Evolutionary conservation across 1,140 invertebrate genomes (phyloP).

Genomic region (Kradibia gibbosae): DNA sequence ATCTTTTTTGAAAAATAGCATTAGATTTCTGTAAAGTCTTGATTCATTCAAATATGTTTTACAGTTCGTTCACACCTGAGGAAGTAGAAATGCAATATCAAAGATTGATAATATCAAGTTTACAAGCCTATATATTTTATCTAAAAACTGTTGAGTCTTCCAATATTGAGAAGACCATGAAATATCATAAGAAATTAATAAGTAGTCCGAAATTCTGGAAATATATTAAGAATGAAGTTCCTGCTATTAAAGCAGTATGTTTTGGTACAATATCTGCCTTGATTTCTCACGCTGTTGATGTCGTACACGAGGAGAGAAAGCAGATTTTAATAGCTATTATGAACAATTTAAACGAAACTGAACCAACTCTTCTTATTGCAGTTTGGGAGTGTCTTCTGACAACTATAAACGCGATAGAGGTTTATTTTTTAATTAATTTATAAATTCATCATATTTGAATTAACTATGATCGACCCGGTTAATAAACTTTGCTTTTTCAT

Average conservation of each 20-base stretch:
- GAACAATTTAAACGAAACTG: conserved; percentile 80
- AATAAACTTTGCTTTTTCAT: conserved; percentile 51
- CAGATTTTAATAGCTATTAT: conserved; percentile 77
- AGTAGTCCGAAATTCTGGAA: conserved; percentile 83
- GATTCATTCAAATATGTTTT: conserved; percentile 53
- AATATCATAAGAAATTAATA: conserved; percentile 75
- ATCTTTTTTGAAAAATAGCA: too few species aligned
- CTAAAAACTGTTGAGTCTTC: conserved; percentile 72
- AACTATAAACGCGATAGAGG: conserved; percentile 75
- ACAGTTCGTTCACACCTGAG: conserved; percentile 74
- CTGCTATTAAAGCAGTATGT: conserved; percentile 77
- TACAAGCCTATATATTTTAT: conserved; percentile 79
- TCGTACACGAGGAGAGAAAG: conserved; percentile 72
- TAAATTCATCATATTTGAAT: conserved; percentile 17
- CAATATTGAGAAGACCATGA: conserved; percentile 72
- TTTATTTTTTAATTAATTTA: conserved; percentile 54
- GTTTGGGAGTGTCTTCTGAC: conserved; percentile 83
- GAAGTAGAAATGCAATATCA: conserved; percentile 84
- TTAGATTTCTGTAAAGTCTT: too few species aligned
- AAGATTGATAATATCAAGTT: conserved; percentile 78
- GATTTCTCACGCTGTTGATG: conserved; percentile 72
- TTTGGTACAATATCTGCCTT: conserved; percentile 79
- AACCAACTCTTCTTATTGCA: conserved; percentile 77
- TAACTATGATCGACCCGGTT: too few species aligned
- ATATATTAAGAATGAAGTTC: conserved; percentile 75